phyloP scores from a whole-genome alignment of 2,113 vertebrate genomes.

The Erinaceus europaeus region DNA sequence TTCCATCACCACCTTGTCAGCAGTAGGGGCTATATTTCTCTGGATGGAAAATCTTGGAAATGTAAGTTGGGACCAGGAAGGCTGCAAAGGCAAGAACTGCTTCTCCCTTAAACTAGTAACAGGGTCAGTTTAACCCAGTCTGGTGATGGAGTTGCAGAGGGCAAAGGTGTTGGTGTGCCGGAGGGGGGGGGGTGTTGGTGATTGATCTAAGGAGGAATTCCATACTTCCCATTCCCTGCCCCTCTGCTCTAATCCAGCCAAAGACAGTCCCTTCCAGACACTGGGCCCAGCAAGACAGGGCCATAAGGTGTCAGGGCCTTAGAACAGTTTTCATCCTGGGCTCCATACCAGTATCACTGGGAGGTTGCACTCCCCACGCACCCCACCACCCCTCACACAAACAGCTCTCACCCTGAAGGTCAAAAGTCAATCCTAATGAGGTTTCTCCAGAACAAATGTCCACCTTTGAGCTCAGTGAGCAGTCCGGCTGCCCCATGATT shows the following conservation, averaged over 20 bases:
- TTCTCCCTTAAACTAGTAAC: neutral
- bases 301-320: neutral
- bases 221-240: neutral
- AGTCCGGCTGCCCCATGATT: neutral
- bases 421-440: neutral
- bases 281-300: neutral
- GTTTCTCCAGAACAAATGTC: neutral
- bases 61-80: constrained; percentile 1
- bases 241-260: neutral
- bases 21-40: constrained; percentile 30
- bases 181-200: neutral
- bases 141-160: neutral
- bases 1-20: neutral
- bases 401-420: neutral
- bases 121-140: neutral
- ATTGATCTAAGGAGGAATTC: too few relatives aligned
- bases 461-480: neutral
- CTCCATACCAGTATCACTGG: neutral
- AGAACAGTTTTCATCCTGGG: neutral
- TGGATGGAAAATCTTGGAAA: constrained; percentile 44
- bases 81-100: neutral
- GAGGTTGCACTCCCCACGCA: neutral
- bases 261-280: neutral
- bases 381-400: too few relatives aligned
- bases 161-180: neutral